Base-by-base conservation (phyloP, 2,888 invertebrate species). In the Eupithecia insigniata region DNA sequence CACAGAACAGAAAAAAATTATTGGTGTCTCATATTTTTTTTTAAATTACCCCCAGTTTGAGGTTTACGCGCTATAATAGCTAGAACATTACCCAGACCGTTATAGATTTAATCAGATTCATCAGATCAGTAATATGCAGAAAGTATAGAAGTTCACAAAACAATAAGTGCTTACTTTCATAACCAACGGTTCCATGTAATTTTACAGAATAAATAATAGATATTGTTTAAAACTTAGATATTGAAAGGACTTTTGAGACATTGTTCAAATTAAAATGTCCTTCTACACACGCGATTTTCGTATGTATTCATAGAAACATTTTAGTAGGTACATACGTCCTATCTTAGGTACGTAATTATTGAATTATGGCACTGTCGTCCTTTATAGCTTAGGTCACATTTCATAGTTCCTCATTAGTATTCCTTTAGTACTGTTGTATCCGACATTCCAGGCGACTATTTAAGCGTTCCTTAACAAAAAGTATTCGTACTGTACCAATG, bases 401-500 rank as follows among this genome's bases (percentile, higher is more conserved):
- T 60, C 26, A 18, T 16, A 18, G 30, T 60, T 60, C 18, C 60
- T 64, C 61, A 67, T 72, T 72, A 66, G 67, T 73, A 66, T 72
- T 75, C 67, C 67, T 70, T 67, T 70, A 69, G 66, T 66, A 12
- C 22, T 67, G 66, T 66, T 73, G 72, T 69, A 69, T 3, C 66
- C 64, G 69, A 66, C 73, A 75, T 69, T 76, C 51, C 71, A 66
- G 64, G 34, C 32, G 60, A 65, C 68, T 66, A 67, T 55, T 32
- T 79, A 72, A 51, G 36, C 66, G 43, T 75, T 64, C 66, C 70
- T 66, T 62, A 62, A 76, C 72, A 76, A 76, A 61, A 76, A 74
- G 72, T 75, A 75, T 73, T 75, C 69, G 46, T 80, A 81, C 67
- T 64, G 36, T 80, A 81, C 67, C 62, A 81, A 84, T 83, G 84